These are phyloP conservation scores for Zoanthus solanderi DNA, from an alignment of 92 coral and sea anemone genomes.

Conservation along the genomic window DNA sequence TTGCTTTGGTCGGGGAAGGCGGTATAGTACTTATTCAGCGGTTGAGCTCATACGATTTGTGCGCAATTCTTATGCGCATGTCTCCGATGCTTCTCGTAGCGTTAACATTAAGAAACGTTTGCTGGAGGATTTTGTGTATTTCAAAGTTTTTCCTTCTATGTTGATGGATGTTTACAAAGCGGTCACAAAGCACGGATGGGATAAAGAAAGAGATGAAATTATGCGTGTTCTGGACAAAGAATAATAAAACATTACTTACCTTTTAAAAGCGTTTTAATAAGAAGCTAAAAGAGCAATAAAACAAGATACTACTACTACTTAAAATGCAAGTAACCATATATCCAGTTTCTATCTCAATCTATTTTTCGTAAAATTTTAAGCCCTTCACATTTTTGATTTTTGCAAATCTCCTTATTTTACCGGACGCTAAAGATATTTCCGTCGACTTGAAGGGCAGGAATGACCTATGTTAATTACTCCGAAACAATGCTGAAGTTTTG, in stretches of 20 bases:
- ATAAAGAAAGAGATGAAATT: slow-evolving; percentile 35
- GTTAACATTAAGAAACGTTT: slow-evolving; percentile 9
- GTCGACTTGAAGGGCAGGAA: too few relatives aligned
- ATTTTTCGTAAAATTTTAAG: too few relatives aligned
- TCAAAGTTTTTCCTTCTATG: slow-evolving; percentile 37
- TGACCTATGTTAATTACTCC: too few relatives aligned
- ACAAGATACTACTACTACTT: too few relatives aligned
- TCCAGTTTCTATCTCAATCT: too few relatives aligned
- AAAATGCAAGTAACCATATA: too few relatives aligned
- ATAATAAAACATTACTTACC: background rate
- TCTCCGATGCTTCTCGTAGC: slow-evolving; percentile 31
- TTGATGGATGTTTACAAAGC: slow-evolving; percentile 33
- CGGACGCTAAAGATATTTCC: too few relatives aligned
- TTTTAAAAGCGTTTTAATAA: background rate
- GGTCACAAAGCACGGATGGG: slow-evolving; percentile 39
- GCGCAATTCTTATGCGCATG: slow-evolving; percentile 51
- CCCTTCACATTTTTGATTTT: too few relatives aligned
- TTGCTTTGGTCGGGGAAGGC: slow-evolving; percentile 16
- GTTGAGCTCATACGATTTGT: slow-evolving; percentile 47
- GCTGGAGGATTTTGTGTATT: slow-evolving; percentile 38
- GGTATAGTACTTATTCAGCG: slow-evolving; percentile 34
- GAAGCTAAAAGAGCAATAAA: too few relatives aligned
- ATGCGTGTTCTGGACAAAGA: slow-evolving; percentile 27
- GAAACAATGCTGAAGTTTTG: too few relatives aligned
- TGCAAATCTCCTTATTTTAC: too few relatives aligned